Evolutionary conservation across 92 coral and sea anemone genomes (phyloP).

Genomic region (Bergia sp.): DNA sequence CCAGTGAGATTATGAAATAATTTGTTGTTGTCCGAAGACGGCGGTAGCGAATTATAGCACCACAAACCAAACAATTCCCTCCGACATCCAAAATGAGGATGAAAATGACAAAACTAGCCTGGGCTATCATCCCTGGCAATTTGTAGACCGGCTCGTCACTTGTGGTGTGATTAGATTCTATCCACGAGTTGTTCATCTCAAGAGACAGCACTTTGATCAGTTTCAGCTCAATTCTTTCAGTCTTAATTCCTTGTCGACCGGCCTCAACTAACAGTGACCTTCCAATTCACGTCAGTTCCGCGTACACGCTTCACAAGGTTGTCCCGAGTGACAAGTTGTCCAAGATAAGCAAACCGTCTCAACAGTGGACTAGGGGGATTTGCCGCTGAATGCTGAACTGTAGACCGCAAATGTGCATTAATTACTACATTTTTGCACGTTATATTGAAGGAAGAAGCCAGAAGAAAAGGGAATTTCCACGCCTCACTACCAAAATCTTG

Average conservation of each 20-base stretch:
- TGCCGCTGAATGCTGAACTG: not conserved
- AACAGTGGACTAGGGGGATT: not conserved
- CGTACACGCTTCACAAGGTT: not conserved
- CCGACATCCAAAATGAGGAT: conserved; percentile 87
- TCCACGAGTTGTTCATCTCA: conserved; percentile 32
- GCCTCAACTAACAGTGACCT: not conserved
- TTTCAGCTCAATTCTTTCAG: not conserved
- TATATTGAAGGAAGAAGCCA: conserved; percentile 3
- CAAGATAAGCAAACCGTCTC: conserved; percentile 8
- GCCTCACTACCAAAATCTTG: not conserved
- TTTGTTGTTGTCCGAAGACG: conserved; percentile 91
- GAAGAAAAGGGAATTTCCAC: not conserved
- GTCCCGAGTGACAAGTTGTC: conserved; percentile 28
- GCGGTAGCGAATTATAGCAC: conserved; percentile 79
- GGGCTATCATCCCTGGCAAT: conserved; percentile 72
- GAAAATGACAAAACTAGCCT: conserved; percentile 87
- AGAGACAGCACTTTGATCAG: not conserved
- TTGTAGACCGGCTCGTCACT: conserved; percentile 23
- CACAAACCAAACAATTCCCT: conserved; percentile 89
- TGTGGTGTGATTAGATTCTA: conserved; percentile 6
- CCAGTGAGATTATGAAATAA: conserved; percentile 94
- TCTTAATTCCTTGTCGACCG: not conserved
- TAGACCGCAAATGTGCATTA: conserved; percentile 1
- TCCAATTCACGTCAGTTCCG: not conserved
- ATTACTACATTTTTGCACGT: conserved; percentile 18